Evolutionary conservation across 2,888 invertebrate species (phyloP), one percentile per base, ranked within the genome.

Genomic region (Antitype chi): DNA sequence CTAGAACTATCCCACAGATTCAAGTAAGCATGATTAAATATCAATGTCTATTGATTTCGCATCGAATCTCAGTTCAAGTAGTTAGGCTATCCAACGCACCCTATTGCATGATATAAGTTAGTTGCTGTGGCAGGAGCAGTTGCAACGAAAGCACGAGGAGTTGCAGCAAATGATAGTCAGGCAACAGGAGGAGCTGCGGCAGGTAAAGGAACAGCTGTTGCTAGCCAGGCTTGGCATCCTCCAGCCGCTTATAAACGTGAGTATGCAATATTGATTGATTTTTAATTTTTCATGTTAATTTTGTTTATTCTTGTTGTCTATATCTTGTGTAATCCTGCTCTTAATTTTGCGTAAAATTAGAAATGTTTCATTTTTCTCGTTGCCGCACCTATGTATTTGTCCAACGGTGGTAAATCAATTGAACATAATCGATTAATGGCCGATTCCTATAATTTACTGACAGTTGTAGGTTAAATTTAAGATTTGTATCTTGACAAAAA

Each of bases 141-240:
- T 97, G 92, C 98, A 98, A 90, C 97, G 98, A 57, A 99, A 99
- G 90, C 99, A 99, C 90, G 98, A 98, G 83, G 98, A 99, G 91
- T 94, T 99, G 80, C 98, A 99, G 92, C 98, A 98, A 89, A 97
- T 98, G 90, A 99, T 99, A 80, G 97, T 98, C 71, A 97, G 98
- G 85, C 99, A 99, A 90, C 99, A 99, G 91, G 98, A 99, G 90
- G 99, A 99, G 93, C 94, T 99, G 85, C 97, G 98, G 63, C 97
- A 98, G 85, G 98, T 99, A 0, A 98, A 98, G n/a, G 98, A 99
- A 91, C 99, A 99, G 91, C 95, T 99, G 73, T 93, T 98, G 68
- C 97, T 99, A 93, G 98, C 98, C 0, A 97, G 98, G 89, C 98
- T 98, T 85, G 98, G 98, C 11, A 97, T 98, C 38, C 88, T 96